Conservation (phyloP, 2,113 vertebrate species). For the Columbina picui region DNA sequence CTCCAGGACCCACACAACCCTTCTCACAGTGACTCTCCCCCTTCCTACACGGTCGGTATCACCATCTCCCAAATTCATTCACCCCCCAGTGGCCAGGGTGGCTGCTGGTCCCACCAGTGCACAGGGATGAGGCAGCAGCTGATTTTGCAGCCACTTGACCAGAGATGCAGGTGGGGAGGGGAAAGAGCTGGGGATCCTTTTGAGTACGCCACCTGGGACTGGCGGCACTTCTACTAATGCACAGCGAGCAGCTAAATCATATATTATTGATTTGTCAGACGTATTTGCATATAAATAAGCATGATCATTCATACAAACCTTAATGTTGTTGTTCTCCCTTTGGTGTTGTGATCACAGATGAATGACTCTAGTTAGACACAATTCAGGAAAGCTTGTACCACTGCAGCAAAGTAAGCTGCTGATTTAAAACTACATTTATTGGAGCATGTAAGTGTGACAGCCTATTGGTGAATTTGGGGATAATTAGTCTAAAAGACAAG, state of each 20-base stretch:
- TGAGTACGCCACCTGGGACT: slow-evolving; percentile 65
- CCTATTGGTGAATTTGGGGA: slow-evolving; percentile 83
- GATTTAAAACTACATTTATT: slow-evolving; percentile 88
- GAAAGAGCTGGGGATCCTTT: slow-evolving; percentile 36
- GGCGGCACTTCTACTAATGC: slow-evolving; percentile 61
- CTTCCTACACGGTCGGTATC: neutral
- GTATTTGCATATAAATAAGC: slow-evolving; percentile 88
- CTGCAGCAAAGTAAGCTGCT: slow-evolving; percentile 77
- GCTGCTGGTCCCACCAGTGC: neutral
- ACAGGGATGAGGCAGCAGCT: neutral
- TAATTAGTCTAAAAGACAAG: slow-evolving; percentile 94
- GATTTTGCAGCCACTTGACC: slow-evolving; percentile 48
- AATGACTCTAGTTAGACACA: slow-evolving; percentile 83
- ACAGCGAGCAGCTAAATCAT: slow-evolving; percentile 80
- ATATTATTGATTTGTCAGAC: slow-evolving; percentile 87
- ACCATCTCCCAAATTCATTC: neutral
- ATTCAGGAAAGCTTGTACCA: slow-evolving; percentile 75
- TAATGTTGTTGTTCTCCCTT: slow-evolving; percentile 77
- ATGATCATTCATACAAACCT: slow-evolving; percentile 82
- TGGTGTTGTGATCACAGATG: slow-evolving; percentile 82
- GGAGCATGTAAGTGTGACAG: slow-evolving; percentile 89
- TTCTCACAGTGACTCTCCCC: rapidly evolving
- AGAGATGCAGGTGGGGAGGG: neutral
- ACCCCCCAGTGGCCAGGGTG: rapidly evolving
- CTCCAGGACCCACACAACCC: neutral